These are phyloP conservation scores for Ambastaia sidthimunki DNA, from an alignment of 2,797 vertebrate genomes.

Conservation along the genomic window DNA sequence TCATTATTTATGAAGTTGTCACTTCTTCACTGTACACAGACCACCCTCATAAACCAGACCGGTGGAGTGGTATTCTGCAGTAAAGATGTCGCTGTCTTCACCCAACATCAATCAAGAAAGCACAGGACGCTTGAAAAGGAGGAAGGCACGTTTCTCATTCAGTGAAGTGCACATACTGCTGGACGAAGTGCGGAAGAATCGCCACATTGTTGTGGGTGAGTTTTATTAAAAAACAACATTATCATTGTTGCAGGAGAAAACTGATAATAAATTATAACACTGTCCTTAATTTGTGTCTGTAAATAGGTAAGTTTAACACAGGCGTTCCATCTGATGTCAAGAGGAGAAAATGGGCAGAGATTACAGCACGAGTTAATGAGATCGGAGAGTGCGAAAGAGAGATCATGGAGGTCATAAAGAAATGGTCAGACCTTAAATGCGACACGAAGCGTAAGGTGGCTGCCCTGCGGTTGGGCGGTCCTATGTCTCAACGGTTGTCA, in stretches of 20 bases:
- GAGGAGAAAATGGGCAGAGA: constrained; percentile 80
- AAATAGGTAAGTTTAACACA: constrained; percentile 79
- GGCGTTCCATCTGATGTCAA: constrained; percentile 77
- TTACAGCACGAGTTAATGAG: constrained; percentile 79
- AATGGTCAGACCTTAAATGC: constrained; percentile 83
- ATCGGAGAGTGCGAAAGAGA: constrained; percentile 81
- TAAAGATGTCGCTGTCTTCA: constrained; percentile 73
- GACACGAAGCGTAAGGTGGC: constrained; percentile 82
- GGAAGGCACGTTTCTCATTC: constrained; percentile 81
- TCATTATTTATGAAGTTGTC: not conserved
- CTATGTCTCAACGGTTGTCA: not conserved
- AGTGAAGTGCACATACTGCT: constrained; percentile 82
- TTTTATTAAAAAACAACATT: constrained; percentile 26
- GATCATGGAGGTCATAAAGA: constrained; percentile 82
- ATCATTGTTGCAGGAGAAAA: not conserved
- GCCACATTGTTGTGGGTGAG: constrained; percentile 79
- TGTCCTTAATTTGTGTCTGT: constrained; percentile 4
- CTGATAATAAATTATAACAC: not conserved
- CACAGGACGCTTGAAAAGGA: constrained; percentile 76
- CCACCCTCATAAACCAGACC: not conserved
- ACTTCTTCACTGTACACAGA: constrained; percentile 2
- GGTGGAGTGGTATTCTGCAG: constrained; percentile 1
- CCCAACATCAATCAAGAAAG: constrained; percentile 71
- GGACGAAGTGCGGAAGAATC: constrained; percentile 82
- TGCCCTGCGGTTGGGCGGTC: constrained; percentile 71